These are phyloP conservation scores for Podargus strigoides DNA, from an alignment of 2,797 vertebrate species.

Conservation along the genomic window DNA sequence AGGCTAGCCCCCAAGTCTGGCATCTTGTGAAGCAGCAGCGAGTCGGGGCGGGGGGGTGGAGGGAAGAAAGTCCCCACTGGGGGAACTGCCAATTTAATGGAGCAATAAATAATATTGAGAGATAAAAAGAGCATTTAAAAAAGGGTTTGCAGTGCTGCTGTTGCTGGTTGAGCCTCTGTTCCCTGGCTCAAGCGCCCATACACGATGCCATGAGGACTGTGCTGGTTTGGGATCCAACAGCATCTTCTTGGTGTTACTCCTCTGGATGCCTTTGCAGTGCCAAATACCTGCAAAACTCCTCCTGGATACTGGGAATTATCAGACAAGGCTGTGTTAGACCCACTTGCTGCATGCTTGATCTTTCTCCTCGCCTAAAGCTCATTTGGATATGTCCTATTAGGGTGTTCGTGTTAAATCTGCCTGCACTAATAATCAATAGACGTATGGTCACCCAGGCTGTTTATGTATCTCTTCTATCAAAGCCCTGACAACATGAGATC, in stretches of 20 bases:
- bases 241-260: fast-evolving
- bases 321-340: neutral
- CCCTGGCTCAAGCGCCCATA: neutral
- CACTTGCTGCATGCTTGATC: neutral
- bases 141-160: neutral
- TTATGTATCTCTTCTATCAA: constrained; percentile 49
- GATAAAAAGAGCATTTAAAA: constrained; percentile 49
- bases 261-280: neutral
- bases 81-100: constrained; percentile 63
- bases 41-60: constrained; percentile 22
- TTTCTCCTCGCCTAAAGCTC: neutral
- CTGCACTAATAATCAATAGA: neutral
- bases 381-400: neutral
- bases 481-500: constrained; percentile 4
- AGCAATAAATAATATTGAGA: constrained; percentile 72
- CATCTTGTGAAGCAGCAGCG: constrained; percentile 73
- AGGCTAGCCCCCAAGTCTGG: constrained; percentile 79
- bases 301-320: neutral
- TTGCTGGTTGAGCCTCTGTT: neutral
- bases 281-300: neutral
- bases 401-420: neutral
- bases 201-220: fast-evolving
- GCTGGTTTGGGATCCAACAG: fast-evolving
- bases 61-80: constrained; percentile 41
- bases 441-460: neutral